These are phyloP conservation scores for Drosophila sturtevanti DNA, from an alignment of 1,140 invertebrate genomes.

Conservation along the genomic window DNA sequence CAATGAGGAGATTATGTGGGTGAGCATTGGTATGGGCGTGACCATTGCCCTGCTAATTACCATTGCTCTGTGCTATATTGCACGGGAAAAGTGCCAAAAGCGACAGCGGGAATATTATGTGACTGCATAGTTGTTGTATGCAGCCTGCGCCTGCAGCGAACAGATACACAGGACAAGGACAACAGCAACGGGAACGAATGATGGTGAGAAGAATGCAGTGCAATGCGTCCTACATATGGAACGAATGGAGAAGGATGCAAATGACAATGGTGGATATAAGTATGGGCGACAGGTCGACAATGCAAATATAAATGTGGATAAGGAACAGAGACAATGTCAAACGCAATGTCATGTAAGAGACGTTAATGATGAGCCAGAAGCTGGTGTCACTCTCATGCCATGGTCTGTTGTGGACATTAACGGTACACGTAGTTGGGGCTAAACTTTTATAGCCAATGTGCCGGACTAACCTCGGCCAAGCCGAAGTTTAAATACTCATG, in stretches of 20 bases:
- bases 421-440: conserved; percentile 65
- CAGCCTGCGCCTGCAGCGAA: conserved; percentile 41
- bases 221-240: conserved; percentile 46
- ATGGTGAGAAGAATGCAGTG: not conserved
- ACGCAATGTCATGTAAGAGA: not conserved
- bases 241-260: conserved; percentile 2
- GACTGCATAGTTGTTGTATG: conserved; percentile 85
- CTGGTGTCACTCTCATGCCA: conserved; percentile 52
- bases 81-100: conserved; percentile 90
- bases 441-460: conserved; percentile 5
- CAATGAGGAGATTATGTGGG: conserved; percentile 94
- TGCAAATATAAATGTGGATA: not conserved
- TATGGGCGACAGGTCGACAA: not conserved
- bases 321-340: not conserved
- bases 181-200: not conserved
- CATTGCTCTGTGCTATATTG: conserved; percentile 91
- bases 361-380: not conserved
- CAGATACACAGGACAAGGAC: conserved; percentile 4
- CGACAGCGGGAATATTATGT: conserved; percentile 87
- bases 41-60: conserved; percentile 91
- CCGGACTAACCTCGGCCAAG: too few relatives aligned
- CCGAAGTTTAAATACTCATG: too few relatives aligned
- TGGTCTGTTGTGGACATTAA: conserved; percentile 66
- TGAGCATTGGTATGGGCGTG: conserved; percentile 92
- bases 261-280: not conserved